Percentiles rank a stretch among this genome's conserved stretches.
phyloP scores from a whole-genome alignment of 1,140 invertebrate species.

The Drosophila carrolli region DNA sequence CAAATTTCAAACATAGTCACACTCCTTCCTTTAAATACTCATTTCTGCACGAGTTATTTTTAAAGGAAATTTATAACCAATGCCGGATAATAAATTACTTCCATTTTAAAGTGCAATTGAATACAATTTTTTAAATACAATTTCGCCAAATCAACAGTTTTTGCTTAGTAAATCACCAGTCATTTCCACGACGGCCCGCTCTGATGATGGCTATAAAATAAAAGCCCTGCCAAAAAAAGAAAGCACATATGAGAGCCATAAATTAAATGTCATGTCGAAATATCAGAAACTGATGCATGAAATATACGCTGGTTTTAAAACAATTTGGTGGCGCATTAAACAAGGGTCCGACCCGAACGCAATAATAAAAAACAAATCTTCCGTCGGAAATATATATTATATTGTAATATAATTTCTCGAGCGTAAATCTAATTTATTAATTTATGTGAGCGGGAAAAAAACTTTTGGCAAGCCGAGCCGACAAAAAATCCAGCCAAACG shows the following conservation, averaged over 20 bases:
- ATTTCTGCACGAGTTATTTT: neutral
- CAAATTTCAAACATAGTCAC: neutral
- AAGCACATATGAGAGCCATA: slow-evolving; percentile 41
- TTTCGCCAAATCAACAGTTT: slow-evolving; percentile 24
- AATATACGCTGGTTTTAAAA: slow-evolving; percentile 54
- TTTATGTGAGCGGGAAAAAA: slow-evolving; percentile 52
- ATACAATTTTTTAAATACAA: neutral
- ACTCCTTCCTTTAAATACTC: neutral
- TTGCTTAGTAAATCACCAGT: slow-evolving; percentile 5
- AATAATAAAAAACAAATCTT: slow-evolving; percentile 71
- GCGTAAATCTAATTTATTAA: slow-evolving; percentile 83
- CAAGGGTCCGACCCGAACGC: slow-evolving; percentile 3
- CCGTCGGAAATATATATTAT: slow-evolving; percentile 64
- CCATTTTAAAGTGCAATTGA: neutral
- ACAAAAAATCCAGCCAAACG: slow-evolving; percentile 55
- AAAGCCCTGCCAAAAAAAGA: neutral
- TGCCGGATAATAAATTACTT: neutral
- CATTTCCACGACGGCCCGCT: slow-evolving; percentile 21
- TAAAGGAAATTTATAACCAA: neutral
- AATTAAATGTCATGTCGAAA: slow-evolving; percentile 39
- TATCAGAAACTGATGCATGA: slow-evolving; percentile 33
- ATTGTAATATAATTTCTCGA: slow-evolving; percentile 81
- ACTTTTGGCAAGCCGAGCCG: slow-evolving; percentile 27
- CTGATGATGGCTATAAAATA: slow-evolving; percentile 18
- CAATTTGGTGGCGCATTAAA: slow-evolving; percentile 44